A percentile compares a stretch with the other conserved stretches of the same genome.
These are phyloP conservation scores for Thumatha senex DNA, from an alignment of 2,888 invertebrate genomes.

Conservation along the genomic window DNA sequence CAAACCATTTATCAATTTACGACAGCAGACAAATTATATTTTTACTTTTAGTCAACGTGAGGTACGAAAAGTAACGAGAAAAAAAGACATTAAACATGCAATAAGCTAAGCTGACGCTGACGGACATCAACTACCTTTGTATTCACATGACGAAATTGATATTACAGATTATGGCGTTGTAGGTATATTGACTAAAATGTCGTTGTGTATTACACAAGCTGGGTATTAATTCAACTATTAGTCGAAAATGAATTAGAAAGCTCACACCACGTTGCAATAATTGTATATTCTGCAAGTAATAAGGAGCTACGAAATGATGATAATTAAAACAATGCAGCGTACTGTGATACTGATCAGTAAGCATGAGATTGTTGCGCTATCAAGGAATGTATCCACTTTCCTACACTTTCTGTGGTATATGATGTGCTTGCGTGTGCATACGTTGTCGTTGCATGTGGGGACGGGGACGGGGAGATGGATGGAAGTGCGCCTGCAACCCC, in stretches of 20 bases:
- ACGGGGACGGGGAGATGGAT: conserved; percentile 46
- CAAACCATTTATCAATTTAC: conserved; percentile 12
- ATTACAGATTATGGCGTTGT: no score
- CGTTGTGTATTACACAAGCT: no score
- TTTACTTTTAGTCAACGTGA: no score
- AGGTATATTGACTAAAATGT: no score
- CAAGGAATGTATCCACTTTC: conserved; percentile 76
- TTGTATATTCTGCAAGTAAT: conserved; percentile 25
- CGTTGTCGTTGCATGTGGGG: conserved; percentile 58
- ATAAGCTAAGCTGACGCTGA: no score
- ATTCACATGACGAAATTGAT: no score
- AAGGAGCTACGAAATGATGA: conserved; percentile 31
- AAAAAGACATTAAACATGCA: no score
- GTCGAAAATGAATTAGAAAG: neutral
- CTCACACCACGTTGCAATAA: conserved; percentile 7
- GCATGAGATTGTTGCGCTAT: conserved; percentile 52
- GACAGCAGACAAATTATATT: no score
- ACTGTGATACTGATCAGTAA: conserved; percentile 37
- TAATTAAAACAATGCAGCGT: conserved; percentile 42
- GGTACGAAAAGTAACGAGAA: no score
- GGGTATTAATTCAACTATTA: neutral
- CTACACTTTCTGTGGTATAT: conserved; percentile 69
- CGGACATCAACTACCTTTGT: no score
- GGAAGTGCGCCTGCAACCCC: conserved; percentile 47
- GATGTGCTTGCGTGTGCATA: conserved; percentile 57